Base-by-base conservation (phyloP, 2,888 invertebrate species). In the Malachius bipustulatus region DNA sequence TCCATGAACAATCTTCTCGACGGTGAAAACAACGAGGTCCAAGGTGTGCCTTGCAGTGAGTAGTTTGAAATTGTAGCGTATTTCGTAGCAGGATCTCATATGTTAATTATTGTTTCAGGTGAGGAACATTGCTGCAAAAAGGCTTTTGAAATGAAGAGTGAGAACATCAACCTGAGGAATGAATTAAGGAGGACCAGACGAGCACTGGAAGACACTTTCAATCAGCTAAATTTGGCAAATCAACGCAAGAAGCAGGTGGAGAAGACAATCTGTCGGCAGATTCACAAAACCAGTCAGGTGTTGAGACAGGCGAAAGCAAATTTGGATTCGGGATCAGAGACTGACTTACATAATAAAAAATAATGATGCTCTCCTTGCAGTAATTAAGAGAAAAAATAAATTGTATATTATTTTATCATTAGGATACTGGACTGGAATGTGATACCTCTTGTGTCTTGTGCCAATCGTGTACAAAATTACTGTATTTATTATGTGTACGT, bases 211-310 rank as follows among this genome's bases (percentile, higher is more conserved):
- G 80, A 82, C 48, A 84, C 87, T 4, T 70, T 80, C 44, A 70
- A 75, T 37, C 80, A 84, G 56, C 64, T 88, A 32, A 77, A 77
- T 46, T 69, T 75, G 9, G 78, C 84, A 30, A 85, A 85, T 59
- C 73, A 81, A 59, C 75, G 78, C 47, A 88, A 87, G 59, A 77
- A 78, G 53, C 78, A 77, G 59, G 80, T 87, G 19, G 85, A 88
- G 58, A 78, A 80, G 51, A 82, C 84, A 29, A 84, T 89, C 55
- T 82, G 81, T 56, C 73, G 76, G 50, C 81, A 84, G 62, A 77
- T 84, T 49, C 75, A 79, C 53, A 81, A 82, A 63, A 83, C 83
- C 14, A 80, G 82, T 46, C 76, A 77, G 47, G 81, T 83, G 32
- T 65, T 84, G 40, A 74, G 77, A 40, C 76, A 77, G 61, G 82